Percentiles rank a stretch among this genome's conserved stretches.
Conservation (phyloP, 1,140 invertebrate species). For the Drosophila melanica region DNA sequence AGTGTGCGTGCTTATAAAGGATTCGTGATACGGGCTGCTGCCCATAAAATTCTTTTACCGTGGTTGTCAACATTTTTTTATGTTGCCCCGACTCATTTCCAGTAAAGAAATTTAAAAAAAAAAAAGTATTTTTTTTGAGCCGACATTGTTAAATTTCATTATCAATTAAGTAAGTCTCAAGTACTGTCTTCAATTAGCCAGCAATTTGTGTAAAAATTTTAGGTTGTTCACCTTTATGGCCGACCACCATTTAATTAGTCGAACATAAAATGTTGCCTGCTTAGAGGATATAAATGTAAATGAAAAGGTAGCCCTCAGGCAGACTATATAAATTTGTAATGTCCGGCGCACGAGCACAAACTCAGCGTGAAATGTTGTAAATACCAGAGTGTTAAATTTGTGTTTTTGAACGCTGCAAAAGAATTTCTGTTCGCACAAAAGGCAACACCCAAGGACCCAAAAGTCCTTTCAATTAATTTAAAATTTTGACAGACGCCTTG, state of each 20-base stretch:
- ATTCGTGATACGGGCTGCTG: neutral
- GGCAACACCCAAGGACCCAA: conserved; percentile 7
- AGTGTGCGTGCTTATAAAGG: conserved; percentile 16
- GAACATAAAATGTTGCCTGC: conserved; percentile 11
- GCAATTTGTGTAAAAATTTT: neutral
- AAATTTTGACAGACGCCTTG: conserved; percentile 51
- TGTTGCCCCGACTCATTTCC: neutral
- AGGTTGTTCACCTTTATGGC: neutral
- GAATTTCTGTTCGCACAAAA: conserved; percentile 32
- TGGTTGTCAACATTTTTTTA: neutral
- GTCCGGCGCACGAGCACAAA: neutral
- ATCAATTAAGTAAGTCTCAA: conserved; percentile 24
- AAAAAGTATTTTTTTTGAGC: conserved; percentile 12
- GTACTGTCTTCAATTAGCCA: neutral
- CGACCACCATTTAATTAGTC: conserved; percentile 9
- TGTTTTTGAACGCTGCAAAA: conserved; percentile 6
- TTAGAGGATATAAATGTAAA: conserved; percentile 1
- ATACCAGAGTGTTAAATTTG: conserved; percentile 4
- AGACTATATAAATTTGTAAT: neutral
- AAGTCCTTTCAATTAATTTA: conserved; percentile 54
- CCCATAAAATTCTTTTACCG: conserved; percentile 30
- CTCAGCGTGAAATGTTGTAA: conserved; percentile 37
- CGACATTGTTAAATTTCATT: conserved; percentile 17
- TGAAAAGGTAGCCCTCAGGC: neutral
- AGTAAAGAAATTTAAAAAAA: conserved; percentile 5